A percentile compares a stretch with the other conserved stretches of the same genome.
These are phyloP conservation scores for Stenodema calcarata DNA, from an alignment of 2,888 invertebrate species.

Conservation along the genomic window DNA sequence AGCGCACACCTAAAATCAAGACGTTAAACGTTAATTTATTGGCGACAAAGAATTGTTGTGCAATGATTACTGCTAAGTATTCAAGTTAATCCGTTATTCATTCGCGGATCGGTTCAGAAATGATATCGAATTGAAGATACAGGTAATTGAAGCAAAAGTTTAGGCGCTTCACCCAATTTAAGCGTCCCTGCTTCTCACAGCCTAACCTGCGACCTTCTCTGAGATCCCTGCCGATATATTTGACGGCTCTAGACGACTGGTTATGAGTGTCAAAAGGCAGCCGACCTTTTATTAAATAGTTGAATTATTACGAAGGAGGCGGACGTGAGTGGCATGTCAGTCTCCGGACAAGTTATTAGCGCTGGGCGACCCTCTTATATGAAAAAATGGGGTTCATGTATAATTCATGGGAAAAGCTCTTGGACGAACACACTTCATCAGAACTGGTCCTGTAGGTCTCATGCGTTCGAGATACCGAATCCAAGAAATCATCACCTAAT, in stretches of 20 bases:
- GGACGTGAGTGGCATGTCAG: background rate
- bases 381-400: background rate
- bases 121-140: background rate
- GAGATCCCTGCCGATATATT: background rate
- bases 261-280: background rate
- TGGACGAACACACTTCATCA: background rate
- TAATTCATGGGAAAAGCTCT: background rate
- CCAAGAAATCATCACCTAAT: background rate
- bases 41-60: no score
- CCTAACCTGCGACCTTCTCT: background rate
- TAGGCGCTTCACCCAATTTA: no score
- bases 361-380: background rate
- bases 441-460: background rate
- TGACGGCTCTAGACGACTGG: background rate
- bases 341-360: background rate
- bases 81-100: no score
- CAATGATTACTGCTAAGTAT: no score
- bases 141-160: no score
- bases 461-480: background rate
- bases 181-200: background rate
- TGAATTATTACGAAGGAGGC: background rate
- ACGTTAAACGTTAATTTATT: no score
- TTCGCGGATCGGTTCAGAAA: no score
- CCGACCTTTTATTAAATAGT: background rate
- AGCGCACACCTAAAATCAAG: no score